These are phyloP conservation scores for Perizoma flavofasciatum DNA, from an alignment of 2,888 invertebrate genomes.

Conservation along the genomic window DNA sequence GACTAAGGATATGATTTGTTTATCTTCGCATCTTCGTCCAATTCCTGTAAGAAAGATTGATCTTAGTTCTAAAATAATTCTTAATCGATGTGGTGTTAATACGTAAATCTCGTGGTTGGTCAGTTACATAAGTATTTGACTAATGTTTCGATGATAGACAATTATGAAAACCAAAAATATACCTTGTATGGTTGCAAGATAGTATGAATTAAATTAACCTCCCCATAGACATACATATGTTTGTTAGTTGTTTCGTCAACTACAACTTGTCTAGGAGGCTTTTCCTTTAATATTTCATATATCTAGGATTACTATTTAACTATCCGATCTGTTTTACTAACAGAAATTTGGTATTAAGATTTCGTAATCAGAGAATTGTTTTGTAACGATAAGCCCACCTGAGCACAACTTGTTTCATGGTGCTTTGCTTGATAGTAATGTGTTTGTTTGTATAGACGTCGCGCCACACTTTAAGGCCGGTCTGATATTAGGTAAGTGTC, in stretches of 20 bases:
- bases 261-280: slow-evolving; percentile 11
- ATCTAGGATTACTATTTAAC: slow-evolving; percentile 9
- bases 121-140: slow-evolving; percentile 8
- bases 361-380: slow-evolving; percentile 19
- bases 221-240: slow-evolving; percentile 9
- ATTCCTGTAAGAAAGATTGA: not conserved
- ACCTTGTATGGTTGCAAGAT: slow-evolving; percentile 23
- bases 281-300: slow-evolving; percentile 21
- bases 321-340: slow-evolving; percentile 14
- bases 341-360: slow-evolving; percentile 19
- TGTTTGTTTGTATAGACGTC: slow-evolving; percentile 15
- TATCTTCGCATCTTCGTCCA: too few relatives aligned
- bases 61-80: slow-evolving; percentile 9
- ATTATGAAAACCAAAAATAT: slow-evolving; percentile 27
- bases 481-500: not conserved
- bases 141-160: not conserved
- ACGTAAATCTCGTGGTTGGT: slow-evolving; percentile 8
- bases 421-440: slow-evolving; percentile 56
- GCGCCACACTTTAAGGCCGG: slow-evolving; percentile 7
- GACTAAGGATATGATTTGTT: too few relatives aligned
- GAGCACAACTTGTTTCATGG: slow-evolving; percentile 63
- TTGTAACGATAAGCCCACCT: slow-evolving; percentile 50
- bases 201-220: slow-evolving; percentile 7
- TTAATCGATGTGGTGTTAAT: slow-evolving; percentile 10
- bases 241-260: slow-evolving; percentile 2